Conservation (phyloP, 1,140 invertebrate genomes). For the Lepidurus packardi region DNA sequence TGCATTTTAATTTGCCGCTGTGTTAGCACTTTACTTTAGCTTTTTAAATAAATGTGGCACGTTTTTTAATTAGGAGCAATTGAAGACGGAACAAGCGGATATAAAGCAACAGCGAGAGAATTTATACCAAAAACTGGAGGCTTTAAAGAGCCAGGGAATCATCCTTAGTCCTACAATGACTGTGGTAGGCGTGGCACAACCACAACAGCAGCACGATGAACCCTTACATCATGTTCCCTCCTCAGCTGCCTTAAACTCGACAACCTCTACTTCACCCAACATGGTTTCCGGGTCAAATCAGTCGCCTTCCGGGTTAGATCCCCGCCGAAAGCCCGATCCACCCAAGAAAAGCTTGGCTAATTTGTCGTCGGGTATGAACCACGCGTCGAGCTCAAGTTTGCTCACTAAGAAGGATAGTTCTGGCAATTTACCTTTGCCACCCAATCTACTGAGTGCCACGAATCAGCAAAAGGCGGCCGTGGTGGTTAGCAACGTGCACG, state of each 20-base stretch:
- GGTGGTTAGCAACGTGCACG: slow-evolving; percentile 47
- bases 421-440: slow-evolving; percentile 48
- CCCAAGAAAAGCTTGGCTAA: slow-evolving; percentile 33
- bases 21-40: slow-evolving; percentile 31
- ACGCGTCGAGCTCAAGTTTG: slow-evolving; percentile 35
- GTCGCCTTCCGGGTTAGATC: slow-evolving; percentile 35
- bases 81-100: slow-evolving; percentile 69
- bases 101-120: slow-evolving; percentile 78
- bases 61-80: slow-evolving; percentile 52
- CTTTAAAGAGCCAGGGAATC: slow-evolving; percentile 65
- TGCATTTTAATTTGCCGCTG: background rate
- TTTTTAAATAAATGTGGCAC: slow-evolving; percentile 23
- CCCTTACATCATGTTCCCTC: background rate
- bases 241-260: background rate
- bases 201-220: slow-evolving; percentile 27
- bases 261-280: background rate
- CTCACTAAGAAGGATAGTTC: slow-evolving; percentile 37
- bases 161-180: slow-evolving; percentile 45
- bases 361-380: slow-evolving; percentile 13
- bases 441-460: slow-evolving; percentile 71
- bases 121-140: slow-evolving; percentile 73
- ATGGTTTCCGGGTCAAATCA: slow-evolving; percentile 35
- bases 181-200: slow-evolving; percentile 34
- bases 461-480: slow-evolving; percentile 67
- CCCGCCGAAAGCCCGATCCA: slow-evolving; percentile 40